A percentile compares a stretch with the other conserved stretches of the same genome.
Conservation (phyloP, 2,113 vertebrate genomes). For the Emydocephalus ijimae region DNA sequence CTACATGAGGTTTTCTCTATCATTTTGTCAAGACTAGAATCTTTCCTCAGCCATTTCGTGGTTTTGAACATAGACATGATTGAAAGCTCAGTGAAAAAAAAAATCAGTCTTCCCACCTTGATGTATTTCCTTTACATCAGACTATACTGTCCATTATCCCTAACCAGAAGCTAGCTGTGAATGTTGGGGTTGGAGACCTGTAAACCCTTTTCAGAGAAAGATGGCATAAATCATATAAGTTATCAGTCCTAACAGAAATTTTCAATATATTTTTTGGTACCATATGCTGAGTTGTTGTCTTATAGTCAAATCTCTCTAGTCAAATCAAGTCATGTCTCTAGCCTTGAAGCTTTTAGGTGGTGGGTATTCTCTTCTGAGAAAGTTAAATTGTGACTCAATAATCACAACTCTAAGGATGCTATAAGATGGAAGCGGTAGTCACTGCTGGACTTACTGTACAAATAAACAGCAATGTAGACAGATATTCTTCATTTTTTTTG, state of each 20-base stretch:
- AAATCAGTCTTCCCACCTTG: not conserved
- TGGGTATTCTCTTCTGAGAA: not conserved
- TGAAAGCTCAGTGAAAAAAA: not conserved
- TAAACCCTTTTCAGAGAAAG: not conserved
- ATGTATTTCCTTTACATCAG: not conserved
- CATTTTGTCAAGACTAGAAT: constrained; percentile 31
- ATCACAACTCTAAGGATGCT: not conserved
- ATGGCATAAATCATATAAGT: not conserved
- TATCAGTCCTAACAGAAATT: not conserved
- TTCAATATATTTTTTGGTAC: not conserved
- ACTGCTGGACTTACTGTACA: not conserved
- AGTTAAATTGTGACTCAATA: not conserved
- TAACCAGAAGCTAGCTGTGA: not conserved
- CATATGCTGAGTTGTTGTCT: no score
- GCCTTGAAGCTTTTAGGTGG: not conserved
- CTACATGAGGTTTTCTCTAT: constrained; percentile 26
- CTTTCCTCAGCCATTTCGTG: constrained; percentile 23
- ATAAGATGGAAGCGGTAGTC: not conserved
- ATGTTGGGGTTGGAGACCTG: not conserved
- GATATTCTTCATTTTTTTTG: not conserved
- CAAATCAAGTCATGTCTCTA: not conserved
- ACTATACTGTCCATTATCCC: not conserved
- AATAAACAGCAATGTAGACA: not conserved
- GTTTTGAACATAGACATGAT: constrained; percentile 13
- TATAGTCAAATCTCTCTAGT: not conserved